Evolutionary conservation across 2,113 vertebrate genomes (phyloP).

Genomic region (Cynopterus brachyotis): DNA sequence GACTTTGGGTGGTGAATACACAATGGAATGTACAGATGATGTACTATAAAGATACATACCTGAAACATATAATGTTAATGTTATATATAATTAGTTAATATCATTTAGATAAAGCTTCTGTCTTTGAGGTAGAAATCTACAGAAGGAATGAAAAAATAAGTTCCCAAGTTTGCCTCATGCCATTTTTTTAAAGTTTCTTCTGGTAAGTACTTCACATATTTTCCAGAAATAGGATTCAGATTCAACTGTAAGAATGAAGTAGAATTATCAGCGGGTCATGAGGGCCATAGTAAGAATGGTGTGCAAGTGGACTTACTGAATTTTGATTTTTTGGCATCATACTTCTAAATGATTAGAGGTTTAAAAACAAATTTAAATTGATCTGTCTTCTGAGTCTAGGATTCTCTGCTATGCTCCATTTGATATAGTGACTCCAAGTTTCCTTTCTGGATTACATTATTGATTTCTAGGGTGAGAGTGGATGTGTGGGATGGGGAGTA

Average conservation of each 20-base stretch:
- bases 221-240: not conserved
- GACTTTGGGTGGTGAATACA: not conserved
- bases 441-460: conserved; percentile 16
- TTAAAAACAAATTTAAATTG: not conserved
- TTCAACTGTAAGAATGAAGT: not conserved
- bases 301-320: not conserved
- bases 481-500: not conserved
- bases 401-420: not conserved
- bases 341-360: not conserved
- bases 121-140: conserved; percentile 18
- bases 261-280: not conserved
- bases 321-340: not conserved
- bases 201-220: not conserved
- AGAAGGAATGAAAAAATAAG: not conserved
- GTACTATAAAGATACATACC: not conserved
- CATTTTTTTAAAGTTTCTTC: not conserved
- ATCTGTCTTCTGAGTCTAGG: not conserved
- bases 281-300: not conserved
- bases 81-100: no score
- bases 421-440: not conserved
- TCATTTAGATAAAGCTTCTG: not conserved
- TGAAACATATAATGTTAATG: not conserved
- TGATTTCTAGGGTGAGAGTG: not conserved
- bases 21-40: not conserved
- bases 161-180: not conserved